phyloP scores from a whole-genome alignment of 2,888 invertebrate species.

The Psylliodes chrysocephalus region DNA sequence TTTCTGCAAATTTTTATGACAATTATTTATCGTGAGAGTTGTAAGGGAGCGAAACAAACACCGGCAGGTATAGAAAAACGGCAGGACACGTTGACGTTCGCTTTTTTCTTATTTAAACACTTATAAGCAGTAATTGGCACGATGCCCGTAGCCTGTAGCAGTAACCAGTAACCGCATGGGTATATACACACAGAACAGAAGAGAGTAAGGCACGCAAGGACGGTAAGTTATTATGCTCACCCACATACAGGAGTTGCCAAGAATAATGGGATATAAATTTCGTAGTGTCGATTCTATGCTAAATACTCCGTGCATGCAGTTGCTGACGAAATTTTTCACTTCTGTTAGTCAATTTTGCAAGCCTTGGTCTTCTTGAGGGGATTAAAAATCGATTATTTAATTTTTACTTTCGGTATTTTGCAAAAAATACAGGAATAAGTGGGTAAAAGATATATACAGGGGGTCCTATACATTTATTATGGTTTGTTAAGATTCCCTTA shows the following conservation, averaged over 20 bases:
- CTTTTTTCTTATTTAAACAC: conserved; percentile 56
- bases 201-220: conserved; percentile 54
- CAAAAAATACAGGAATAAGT: too few species aligned
- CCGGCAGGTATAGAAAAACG: conserved; percentile 23
- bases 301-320: too few species aligned
- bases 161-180: conserved; percentile 6
- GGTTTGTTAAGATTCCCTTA: too few species aligned
- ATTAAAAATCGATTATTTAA: too few species aligned
- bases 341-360: too few species aligned
- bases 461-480: too few species aligned
- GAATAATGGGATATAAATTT: conserved; percentile 40
- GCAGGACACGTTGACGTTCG: conserved; percentile 32
- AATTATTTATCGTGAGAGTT: conserved; percentile 15
- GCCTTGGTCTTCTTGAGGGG: too few species aligned
- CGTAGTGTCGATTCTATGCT: conserved; percentile 31
- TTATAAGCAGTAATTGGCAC: conserved; percentile 60
- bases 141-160: conserved; percentile 44
- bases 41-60: conserved; percentile 16
- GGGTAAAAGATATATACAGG: too few species aligned
- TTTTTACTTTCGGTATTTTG: too few species aligned
- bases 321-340: too few species aligned
- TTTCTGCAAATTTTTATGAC: too few species aligned
- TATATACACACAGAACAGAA: too few species aligned
- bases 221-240: conserved; percentile 49
- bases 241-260: conserved; percentile 37